phyloP scores from a whole-genome alignment of 37 sponge, comb jelly and placozoan species.

The Oscarella lobularis region DNA sequence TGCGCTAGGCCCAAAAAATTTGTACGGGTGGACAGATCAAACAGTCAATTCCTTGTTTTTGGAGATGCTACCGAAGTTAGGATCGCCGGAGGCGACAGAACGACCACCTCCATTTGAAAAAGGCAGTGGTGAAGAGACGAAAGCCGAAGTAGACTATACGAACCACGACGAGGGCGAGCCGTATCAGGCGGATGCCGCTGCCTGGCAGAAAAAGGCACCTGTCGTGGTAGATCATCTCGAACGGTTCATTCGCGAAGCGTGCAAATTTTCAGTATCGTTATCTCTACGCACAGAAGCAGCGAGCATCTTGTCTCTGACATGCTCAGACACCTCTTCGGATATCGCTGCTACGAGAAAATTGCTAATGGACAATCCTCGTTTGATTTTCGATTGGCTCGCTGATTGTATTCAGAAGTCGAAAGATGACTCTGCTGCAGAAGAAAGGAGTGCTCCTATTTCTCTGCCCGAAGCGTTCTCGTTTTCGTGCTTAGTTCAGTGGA shows the following conservation, averaged over 20 bases:
- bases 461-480: conserved; percentile 22
- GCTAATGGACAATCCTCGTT: background rate
- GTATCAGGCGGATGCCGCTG: background rate
- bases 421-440: too few relatives aligned
- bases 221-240: background rate
- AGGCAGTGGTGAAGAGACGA: background rate
- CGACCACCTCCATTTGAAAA: background rate
- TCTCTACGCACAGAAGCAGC: background rate
- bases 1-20: background rate
- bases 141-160: background rate
- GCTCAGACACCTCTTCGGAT: background rate
- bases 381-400: background rate
- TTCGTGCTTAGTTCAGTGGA: conserved; percentile 35
- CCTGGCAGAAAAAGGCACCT: background rate
- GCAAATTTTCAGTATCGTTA: too few relatives aligned
- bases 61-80: background rate
- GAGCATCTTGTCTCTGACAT: background rate
- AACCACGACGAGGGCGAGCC: background rate
- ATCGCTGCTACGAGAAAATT: background rate
- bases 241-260: background rate
- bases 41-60: background rate
- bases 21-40: background rate
- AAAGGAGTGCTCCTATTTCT: too few relatives aligned
- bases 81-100: too few relatives aligned
- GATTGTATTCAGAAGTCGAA: background rate